phyloP scores from a whole-genome alignment of 2,888 invertebrate species.

The Mystacides longicornis region DNA sequence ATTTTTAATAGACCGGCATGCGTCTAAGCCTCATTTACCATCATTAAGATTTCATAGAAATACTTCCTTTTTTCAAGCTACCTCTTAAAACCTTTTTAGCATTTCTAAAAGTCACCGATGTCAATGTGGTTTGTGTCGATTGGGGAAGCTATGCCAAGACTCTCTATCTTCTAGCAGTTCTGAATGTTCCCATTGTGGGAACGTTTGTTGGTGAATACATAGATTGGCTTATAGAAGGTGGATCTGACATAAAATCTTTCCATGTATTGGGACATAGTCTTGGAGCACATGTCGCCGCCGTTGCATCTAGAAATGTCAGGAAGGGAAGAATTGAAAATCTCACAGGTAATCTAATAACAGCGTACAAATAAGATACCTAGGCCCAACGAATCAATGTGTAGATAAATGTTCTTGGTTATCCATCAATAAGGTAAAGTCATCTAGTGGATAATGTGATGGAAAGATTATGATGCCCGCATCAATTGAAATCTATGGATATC shows the following conservation, averaged over 20 bases:
- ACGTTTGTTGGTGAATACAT: constrained; percentile 6
- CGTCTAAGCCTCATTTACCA: too few species aligned
- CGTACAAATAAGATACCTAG: too few species aligned
- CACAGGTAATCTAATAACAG: constrained; percentile 13
- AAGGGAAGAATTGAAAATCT: constrained; percentile 15
- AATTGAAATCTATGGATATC: too few species aligned
- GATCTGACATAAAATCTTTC: constrained; percentile 7
- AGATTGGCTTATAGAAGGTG: constrained; percentile 14
- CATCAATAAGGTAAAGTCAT: too few species aligned
- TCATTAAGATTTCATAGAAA: too few species aligned
- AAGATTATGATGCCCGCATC: too few species aligned
- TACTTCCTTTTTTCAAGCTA: too few species aligned
- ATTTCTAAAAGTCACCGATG: constrained; percentile 9
- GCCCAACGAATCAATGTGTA: too few species aligned
- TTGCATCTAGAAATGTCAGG: constrained; percentile 10
- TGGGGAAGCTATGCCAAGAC: constrained; percentile 12
- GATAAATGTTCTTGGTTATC: too few species aligned
- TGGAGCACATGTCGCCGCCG: constrained; percentile 17
- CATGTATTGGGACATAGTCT: constrained; percentile 21
- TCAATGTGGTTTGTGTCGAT: constrained; percentile 16
- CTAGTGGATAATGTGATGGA: too few species aligned
- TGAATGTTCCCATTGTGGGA: constrained; percentile 14
- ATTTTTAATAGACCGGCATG: too few species aligned
- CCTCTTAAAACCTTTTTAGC: too few species aligned
- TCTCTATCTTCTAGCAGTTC: constrained; percentile 9